Conservation (phyloP, 2,113 vertebrate species). For the Rhizomys pruinosus region DNA sequence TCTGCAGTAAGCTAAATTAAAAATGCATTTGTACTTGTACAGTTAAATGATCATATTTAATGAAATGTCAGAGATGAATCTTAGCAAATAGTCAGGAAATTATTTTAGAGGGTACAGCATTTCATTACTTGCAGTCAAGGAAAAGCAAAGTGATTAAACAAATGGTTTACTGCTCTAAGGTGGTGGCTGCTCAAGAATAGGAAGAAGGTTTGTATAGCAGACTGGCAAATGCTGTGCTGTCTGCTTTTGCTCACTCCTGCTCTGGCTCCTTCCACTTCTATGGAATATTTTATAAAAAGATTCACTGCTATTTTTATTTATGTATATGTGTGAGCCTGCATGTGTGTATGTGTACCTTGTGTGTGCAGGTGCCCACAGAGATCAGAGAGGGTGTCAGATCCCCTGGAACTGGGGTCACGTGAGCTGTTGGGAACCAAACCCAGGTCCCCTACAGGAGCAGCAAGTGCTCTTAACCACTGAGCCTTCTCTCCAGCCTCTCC, state of each 20-base stretch:
- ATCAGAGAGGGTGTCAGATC: not conserved
- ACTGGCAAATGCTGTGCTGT: not conserved
- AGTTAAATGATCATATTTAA: constrained; percentile 95
- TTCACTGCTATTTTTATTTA: not conserved
- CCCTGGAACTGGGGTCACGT: not conserved
- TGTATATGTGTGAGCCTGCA: not conserved
- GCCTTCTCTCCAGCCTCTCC: not conserved
- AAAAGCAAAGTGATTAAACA: constrained; percentile 88
- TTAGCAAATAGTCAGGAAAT: constrained; percentile 92
- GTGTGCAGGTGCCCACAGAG: too few relatives aligned
- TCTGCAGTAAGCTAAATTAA: constrained; percentile 93
- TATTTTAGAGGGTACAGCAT: constrained; percentile 89
- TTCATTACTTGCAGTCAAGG: constrained; percentile 86
- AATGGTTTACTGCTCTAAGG: constrained; percentile 81
- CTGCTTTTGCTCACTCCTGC: not conserved
- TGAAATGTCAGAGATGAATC: constrained; percentile 93
- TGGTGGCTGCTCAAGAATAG: constrained; percentile 10
- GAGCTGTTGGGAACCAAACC: not conserved
- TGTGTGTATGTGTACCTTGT: too few relatives aligned
- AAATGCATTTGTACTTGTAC: constrained; percentile 94
- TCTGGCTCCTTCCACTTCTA: not conserved
- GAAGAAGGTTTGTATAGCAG: not conserved
- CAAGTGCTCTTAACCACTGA: not conserved
- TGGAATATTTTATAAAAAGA: not conserved
- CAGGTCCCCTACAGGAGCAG: too few relatives aligned